Evolutionary conservation across 1,140 invertebrate genomes (phyloP).

Genomic region (Alviniconcha marisindica): DNA sequence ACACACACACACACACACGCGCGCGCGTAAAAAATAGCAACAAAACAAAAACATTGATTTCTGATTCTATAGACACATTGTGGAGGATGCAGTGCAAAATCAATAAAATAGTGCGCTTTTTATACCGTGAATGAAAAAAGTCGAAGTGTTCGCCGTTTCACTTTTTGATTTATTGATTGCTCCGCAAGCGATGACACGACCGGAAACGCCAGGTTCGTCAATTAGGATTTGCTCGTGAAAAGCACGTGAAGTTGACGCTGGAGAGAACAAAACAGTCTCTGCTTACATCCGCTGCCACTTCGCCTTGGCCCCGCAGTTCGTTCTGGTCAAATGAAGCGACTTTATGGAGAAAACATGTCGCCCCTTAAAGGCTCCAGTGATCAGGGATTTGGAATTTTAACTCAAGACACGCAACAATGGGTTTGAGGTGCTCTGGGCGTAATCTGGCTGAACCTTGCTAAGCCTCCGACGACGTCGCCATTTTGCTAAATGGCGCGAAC

Average conservation of each 20-base stretch:
- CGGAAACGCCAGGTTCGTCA: background rate
- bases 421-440: background rate
- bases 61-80: too few species aligned
- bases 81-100: too few species aligned
- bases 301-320: background rate
- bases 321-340: background rate
- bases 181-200: background rate
- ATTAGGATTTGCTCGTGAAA: constrained; percentile 16
- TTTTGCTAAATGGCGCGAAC: constrained; percentile 27
- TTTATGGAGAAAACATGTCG: constrained; percentile 31
- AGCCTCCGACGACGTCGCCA: constrained; percentile 18
- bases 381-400: constrained; percentile 6
- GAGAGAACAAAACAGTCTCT: background rate
- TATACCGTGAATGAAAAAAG: too few species aligned
- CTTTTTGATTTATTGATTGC: too few species aligned
- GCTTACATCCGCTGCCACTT: background rate
- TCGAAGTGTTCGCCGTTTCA: too few species aligned
- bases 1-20: too few species aligned
- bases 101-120: too few species aligned
- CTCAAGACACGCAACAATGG: background rate
- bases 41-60: too few species aligned
- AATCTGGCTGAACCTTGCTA: constrained; percentile 19
- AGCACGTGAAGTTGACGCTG: background rate
- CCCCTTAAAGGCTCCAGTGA: constrained; percentile 8
- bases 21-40: too few species aligned